These are phyloP conservation scores for Chydorus sphaericus DNA, from an alignment of 2,888 invertebrate genomes.

Conservation along the genomic window DNA sequence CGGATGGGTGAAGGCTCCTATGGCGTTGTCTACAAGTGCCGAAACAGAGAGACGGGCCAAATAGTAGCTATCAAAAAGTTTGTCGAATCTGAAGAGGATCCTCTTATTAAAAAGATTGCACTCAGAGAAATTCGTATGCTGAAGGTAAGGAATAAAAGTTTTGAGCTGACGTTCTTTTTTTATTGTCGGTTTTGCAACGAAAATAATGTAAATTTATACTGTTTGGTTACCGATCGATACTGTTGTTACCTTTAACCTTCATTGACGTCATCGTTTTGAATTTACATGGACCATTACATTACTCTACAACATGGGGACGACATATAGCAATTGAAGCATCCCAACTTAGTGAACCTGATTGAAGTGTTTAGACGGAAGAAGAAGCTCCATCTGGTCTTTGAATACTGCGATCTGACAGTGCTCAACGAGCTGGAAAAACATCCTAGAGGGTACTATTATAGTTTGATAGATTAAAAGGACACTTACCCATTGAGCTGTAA, in stretches of 20 bases:
- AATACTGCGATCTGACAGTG: constrained; percentile 95
- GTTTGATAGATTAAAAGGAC: not conserved
- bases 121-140: constrained; percentile 84
- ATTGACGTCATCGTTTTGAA: too few relatives aligned
- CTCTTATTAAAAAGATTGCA: constrained; percentile 88
- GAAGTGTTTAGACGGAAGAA: constrained; percentile 94
- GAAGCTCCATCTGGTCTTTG: constrained; percentile 93
- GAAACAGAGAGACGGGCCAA: constrained; percentile 84
- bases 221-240: not conserved
- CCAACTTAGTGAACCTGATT: constrained; percentile 88
- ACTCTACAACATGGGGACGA: too few relatives aligned
- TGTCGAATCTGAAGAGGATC: constrained; percentile 92
- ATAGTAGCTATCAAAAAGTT: constrained; percentile 94
- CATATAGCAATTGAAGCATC: constrained; percentile 87
- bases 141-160: constrained; percentile 45
- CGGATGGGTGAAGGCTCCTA: constrained; percentile 92
- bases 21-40: constrained; percentile 90
- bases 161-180: not conserved
- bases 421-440: constrained; percentile 89
- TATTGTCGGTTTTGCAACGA: not conserved
- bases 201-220: not conserved
- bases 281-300: too few relatives aligned
- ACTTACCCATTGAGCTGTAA: not conserved
- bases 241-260: not conserved
- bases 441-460: constrained; percentile 53